Evolutionary conservation across 2,888 invertebrate genomes (phyloP), one percentile per base, ranked within the genome.

Genomic region (Alitta virens): DNA sequence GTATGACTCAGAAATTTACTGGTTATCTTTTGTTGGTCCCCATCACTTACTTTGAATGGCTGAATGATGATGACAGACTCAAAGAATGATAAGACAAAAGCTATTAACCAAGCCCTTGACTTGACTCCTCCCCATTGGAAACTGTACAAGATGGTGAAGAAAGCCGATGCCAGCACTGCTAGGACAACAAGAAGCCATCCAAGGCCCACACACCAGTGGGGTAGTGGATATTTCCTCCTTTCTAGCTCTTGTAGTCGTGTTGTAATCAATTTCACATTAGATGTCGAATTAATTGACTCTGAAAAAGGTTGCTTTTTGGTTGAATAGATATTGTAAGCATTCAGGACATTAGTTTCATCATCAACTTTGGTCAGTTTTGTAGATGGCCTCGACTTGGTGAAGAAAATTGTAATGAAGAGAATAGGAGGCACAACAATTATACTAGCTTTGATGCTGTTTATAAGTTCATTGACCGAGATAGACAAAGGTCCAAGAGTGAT

Each of bases 131-230:
- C 46, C 46, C 46, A 46, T 21, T 46, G 46, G 46, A 46, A 46
- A n/a, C 46, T 46, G 46, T 46, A 46, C 21, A 46, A 46, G n/a
- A 46, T 46, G 46, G 46, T 46, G n/a, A 46, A 46, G 46, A 46
- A 46, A 21, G 46, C 46, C 3, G 46, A 46, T 5, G 18, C 46
- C 5, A n/a, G 9, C 46, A 46, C 46, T 3, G 18, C 3, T n/a
- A 46, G n/a, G 18, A 46, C 5, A 7, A 46, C 46, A 7, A 46
- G 21, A 7, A 46, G 7, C 46, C 46, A 46, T 3, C 18, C n/a
- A 3, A 46, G n/a, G 7, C 46, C n/a, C 3, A 46, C 21, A n/a
- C n/a, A n/a, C 46, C 46, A 46, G 46, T 46, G 46, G n/a, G 46
- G 46, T 7, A 46, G 46, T 3, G n/a, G 18, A 7, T 46, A 18